These are phyloP conservation scores for Cyclargus thomasi DNA, from an alignment of 1,140 invertebrate species.

Conservation along the genomic window DNA sequence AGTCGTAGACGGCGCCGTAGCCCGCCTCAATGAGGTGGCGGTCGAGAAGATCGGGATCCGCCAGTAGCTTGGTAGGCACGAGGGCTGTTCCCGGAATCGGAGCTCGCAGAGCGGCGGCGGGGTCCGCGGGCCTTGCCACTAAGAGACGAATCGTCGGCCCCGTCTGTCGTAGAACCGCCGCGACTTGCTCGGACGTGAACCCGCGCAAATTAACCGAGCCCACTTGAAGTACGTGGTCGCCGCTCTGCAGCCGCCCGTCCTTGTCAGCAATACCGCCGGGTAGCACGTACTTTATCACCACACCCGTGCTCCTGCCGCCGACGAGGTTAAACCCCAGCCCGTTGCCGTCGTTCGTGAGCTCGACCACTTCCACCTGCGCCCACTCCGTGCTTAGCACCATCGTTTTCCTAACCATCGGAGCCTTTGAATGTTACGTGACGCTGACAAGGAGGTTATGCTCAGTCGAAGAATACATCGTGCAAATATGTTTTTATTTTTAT, in stretches of 20 bases:
- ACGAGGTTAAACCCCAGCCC: conserved; percentile 93
- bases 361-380: conserved; percentile 94
- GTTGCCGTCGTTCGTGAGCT: conserved; percentile 89
- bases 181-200: conserved; percentile 95
- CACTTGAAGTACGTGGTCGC: conserved; percentile 96
- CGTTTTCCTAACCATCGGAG: conserved; percentile 65
- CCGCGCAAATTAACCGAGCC: conserved; percentile 93
- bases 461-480: conserved; percentile 41
- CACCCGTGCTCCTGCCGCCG: conserved; percentile 95
- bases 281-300: conserved; percentile 95
- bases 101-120: conserved; percentile 79
- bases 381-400: conserved; percentile 92
- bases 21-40: conserved; percentile 84
- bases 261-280: conserved; percentile 94
- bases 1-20: conserved; percentile 72
- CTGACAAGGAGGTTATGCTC: conserved; percentile 57
- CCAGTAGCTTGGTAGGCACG: conserved; percentile 87
- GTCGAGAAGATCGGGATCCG: conserved; percentile 88
- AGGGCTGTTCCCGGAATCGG: conserved; percentile 79
- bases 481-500: conserved; percentile 15
- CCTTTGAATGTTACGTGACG: conserved; percentile 63
- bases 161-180: conserved; percentile 91
- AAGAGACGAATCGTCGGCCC: conserved; percentile 90
- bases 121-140: conserved; percentile 90
- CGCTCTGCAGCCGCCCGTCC: conserved; percentile 91